These are phyloP conservation scores for Meghimatium bilineatum DNA, from an alignment of 2,888 invertebrate species.

Conservation along the genomic window DNA sequence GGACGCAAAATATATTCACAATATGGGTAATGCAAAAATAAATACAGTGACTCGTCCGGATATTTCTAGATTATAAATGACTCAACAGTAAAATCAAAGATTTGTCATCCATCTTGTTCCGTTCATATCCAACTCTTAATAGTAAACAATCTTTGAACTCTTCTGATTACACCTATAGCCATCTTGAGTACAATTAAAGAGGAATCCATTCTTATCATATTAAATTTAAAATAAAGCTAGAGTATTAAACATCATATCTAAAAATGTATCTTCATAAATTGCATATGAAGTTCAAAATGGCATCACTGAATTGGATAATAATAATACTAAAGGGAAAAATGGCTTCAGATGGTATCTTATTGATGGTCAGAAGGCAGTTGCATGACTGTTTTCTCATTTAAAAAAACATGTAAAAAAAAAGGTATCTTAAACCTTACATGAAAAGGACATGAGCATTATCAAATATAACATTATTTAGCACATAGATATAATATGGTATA, in stretches of 20 bases:
- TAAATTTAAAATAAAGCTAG: background rate
- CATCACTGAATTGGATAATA: background rate
- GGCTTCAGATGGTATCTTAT: background rate
- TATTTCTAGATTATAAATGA: constrained; percentile 10
- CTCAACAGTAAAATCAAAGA: background rate
- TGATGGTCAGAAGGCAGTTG: background rate
- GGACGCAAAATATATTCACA: constrained; percentile 1
- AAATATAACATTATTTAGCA: background rate
- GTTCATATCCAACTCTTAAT: background rate
- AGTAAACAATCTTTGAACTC: background rate
- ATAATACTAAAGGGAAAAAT: background rate
- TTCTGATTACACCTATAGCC: background rate
- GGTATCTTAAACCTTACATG: no score
- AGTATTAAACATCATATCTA: background rate
- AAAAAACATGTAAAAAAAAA: background rate
- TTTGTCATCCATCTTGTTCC: background rate
- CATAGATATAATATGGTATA: background rate
- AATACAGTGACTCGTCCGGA: background rate
- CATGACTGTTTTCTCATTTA: background rate
- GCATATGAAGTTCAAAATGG: background rate
- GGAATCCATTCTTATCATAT: background rate
- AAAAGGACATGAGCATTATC: background rate
- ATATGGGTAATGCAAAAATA: background rate
- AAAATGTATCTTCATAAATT: background rate
- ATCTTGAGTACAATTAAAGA: constrained; percentile 13